Percentiles rank a stretch among this genome's conserved stretches.
These are phyloP conservation scores for Delichon dasypus DNA, from an alignment of 2,797 vertebrate species.

Conservation along the genomic window DNA sequence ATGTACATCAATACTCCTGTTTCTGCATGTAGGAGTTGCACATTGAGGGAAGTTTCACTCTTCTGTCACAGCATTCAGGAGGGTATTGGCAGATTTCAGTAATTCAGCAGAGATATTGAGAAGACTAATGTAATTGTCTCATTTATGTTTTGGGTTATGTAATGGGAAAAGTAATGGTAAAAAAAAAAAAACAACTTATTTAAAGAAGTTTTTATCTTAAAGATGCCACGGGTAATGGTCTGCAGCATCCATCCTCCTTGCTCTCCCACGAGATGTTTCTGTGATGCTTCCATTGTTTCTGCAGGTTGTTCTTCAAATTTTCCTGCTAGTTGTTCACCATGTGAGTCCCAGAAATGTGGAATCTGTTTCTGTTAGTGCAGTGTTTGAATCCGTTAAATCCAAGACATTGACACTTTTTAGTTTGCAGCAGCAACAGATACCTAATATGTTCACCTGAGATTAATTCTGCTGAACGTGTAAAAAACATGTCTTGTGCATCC, in stretches of 20 bases:
- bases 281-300: not conserved
- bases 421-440: not conserved
- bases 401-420: not conserved
- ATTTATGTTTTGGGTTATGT: not conserved
- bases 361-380: not conserved
- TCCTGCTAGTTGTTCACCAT: not conserved
- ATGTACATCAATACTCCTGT: not conserved
- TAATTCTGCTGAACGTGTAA: not conserved
- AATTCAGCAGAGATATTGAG: not conserved
- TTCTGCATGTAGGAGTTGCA: not conserved
- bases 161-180: not conserved
- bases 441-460: not conserved
- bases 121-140: not conserved
- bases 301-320: not conserved
- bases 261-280: not conserved
- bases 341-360: not conserved
- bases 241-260: not conserved
- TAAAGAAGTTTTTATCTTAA: not conserved
- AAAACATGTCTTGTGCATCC: not conserved
- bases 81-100: not conserved
- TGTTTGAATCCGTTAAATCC: not conserved
- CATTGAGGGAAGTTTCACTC: not conserved
- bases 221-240: not conserved
- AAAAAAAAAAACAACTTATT: not conserved
- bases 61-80: not conserved